Conservation (phyloP, 1,140 invertebrate genomes). For the Adelges cooleyi region DNA sequence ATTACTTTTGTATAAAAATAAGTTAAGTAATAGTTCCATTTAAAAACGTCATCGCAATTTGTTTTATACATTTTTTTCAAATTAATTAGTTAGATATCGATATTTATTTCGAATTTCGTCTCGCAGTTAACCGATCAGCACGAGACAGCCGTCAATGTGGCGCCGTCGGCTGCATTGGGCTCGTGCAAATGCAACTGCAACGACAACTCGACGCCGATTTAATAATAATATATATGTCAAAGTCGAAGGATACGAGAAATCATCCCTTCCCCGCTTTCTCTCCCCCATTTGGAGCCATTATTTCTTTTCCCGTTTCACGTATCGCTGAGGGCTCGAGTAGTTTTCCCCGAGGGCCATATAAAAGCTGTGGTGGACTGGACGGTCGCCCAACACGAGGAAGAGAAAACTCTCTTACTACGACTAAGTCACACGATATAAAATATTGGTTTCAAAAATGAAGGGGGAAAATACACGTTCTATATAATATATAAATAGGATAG, state of each 20-base stretch:
- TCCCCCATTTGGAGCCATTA: not conserved
- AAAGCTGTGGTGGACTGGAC: not conserved
- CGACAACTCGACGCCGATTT: not conserved
- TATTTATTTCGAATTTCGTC: too few species aligned
- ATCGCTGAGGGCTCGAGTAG: not conserved
- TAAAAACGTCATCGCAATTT: too few species aligned
- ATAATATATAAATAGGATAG: too few species aligned
- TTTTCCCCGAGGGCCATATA: not conserved
- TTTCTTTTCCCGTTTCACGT: not conserved
- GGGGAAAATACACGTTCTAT: not conserved
- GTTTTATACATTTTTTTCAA: too few species aligned
- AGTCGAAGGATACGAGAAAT: too few species aligned
- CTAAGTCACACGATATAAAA: conserved; percentile 14
- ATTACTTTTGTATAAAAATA: too few species aligned
- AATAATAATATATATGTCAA: too few species aligned
- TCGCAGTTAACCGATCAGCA: too few species aligned
- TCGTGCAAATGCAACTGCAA: not conserved
- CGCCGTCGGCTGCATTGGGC: not conserved
- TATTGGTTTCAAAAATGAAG: conserved; percentile 11
- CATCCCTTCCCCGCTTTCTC: too few species aligned
- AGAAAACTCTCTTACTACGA: not conserved
- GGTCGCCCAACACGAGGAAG: not conserved
- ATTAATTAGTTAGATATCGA: too few species aligned
- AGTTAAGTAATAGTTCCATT: too few species aligned
- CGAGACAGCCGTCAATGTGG: not conserved